Evolutionary conservation across 2,888 invertebrate species (phyloP).

Genomic region (Hybos culiciformis): DNA sequence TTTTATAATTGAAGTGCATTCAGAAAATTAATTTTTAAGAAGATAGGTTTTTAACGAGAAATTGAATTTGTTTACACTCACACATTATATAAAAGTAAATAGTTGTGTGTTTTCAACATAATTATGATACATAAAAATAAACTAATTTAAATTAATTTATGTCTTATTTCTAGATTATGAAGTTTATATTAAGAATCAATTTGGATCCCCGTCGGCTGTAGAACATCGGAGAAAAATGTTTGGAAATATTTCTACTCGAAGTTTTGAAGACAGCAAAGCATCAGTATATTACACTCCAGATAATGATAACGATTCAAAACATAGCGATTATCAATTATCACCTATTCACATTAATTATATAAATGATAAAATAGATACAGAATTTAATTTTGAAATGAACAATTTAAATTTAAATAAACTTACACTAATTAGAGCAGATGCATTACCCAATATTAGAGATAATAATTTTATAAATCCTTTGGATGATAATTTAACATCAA

Average conservation of each 20-base stretch:
- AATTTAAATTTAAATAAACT: no score
- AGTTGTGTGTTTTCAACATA: neutral
- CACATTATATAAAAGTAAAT: neutral
- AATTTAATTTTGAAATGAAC: no score
- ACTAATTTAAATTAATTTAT: neutral
- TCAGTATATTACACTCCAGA: conserved; percentile 71
- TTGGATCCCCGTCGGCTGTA: conserved; percentile 21
- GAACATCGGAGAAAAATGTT: conserved; percentile 26
- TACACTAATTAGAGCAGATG: no score
- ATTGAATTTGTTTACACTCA: neutral
- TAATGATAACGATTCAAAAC: neutral
- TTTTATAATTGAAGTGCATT: neutral
- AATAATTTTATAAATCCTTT: no score
- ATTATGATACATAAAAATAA: neutral
- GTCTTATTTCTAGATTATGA: conserved; percentile 27
- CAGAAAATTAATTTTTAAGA: neutral
- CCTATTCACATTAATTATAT: conserved; percentile 8
- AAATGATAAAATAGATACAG: no score
- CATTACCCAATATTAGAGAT: no score
- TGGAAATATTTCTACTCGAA: conserved; percentile 23
- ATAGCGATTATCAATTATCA: conserved; percentile 4
- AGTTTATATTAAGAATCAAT: conserved; percentile 32
- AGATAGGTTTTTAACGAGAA: neutral
- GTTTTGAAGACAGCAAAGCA: conserved; percentile 44
- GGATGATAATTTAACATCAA: no score